Percentiles rank a stretch among this genome's conserved stretches.
phyloP scores from a whole-genome alignment of 2,888 invertebrate species.

The Rhogogaster chlorosoma region DNA sequence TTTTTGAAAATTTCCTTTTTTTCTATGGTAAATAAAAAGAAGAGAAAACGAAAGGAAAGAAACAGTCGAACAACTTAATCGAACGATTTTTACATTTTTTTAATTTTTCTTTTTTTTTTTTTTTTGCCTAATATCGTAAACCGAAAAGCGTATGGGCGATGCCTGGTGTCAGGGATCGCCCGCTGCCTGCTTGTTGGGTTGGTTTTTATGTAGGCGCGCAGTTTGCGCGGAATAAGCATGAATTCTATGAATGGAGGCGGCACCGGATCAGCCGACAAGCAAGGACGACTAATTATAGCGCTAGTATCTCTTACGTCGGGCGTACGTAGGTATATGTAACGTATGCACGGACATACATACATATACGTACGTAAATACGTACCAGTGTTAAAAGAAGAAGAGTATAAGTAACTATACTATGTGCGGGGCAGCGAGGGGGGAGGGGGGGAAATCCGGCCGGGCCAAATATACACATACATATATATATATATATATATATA shows the following conservation, averaged over 20 bases:
- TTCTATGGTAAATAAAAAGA: neutral
- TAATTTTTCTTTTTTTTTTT: neutral
- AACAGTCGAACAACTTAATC: neutral
- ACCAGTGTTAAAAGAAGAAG: neutral
- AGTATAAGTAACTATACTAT: neutral
- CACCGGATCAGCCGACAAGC: constrained; percentile 70
- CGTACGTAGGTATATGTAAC: constrained; percentile 51
- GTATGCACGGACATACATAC: neutral
- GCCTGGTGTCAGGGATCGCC: neutral
- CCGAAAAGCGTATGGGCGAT: neutral
- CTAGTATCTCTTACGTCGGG: constrained; percentile 63
- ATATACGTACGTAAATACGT: neutral
- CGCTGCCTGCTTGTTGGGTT: neutral
- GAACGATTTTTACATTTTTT: neutral
- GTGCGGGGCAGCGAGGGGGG: neutral
- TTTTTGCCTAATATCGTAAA: neutral
- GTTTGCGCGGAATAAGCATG: constrained; percentile 42
- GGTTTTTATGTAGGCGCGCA: constrained; percentile 18
- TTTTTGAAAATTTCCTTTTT: too few relatives aligned
- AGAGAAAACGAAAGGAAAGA: neutral
- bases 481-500: neutral
- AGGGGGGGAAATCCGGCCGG: constrained; percentile 14
- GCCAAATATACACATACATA: constrained; percentile 21
- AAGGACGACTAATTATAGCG: constrained; percentile 76
- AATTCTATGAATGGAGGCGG: constrained; percentile 75